phyloP scores from a whole-genome alignment of 2,888 invertebrate species.

The Cartodere bifasciata region DNA sequence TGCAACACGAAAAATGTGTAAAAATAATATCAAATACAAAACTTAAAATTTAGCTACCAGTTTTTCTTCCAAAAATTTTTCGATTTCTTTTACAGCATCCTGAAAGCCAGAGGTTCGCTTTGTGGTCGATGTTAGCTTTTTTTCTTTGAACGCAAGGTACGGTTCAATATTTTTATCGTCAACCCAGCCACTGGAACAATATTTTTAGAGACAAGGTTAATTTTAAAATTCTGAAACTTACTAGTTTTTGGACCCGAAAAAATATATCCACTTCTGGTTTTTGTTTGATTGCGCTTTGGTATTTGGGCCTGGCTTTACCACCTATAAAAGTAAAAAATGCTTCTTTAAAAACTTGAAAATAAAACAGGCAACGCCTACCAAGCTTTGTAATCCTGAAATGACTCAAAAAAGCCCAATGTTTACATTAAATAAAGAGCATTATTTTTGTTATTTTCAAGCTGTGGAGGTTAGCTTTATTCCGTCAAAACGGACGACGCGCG shows the following conservation, averaged over 20 bases:
- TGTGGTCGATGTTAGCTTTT: slow-evolving; percentile 52
- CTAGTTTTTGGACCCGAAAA: slow-evolving; percentile 93
- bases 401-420: no score
- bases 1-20: slow-evolving; percentile 4
- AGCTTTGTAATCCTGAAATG: no score
- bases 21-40: slow-evolving; percentile 4
- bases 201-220: not conserved
- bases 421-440: no score
- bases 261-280: slow-evolving; percentile 78
- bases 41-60: slow-evolving; percentile 37
- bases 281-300: slow-evolving; percentile 64
- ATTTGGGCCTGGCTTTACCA: slow-evolving; percentile 68
- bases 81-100: slow-evolving; percentile 68
- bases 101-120: slow-evolving; percentile 65
- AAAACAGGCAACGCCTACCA: slow-evolving; percentile 16
- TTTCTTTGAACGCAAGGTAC: slow-evolving; percentile 68
- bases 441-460: slow-evolving; percentile 1
- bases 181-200: slow-evolving; percentile 71
- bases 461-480: slow-evolving; percentile 12
- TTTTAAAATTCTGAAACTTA: slow-evolving; percentile 45
- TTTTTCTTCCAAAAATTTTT: slow-evolving; percentile 61
- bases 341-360: slow-evolving; percentile 12
- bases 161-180: slow-evolving; percentile 72
- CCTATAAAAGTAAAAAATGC: slow-evolving; percentile 39
- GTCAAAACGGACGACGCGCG: slow-evolving; percentile 20